These are phyloP conservation scores for Caenorhabditis imperialis DNA, from an alignment of 2,888 invertebrate genomes.

Conservation along the genomic window DNA sequence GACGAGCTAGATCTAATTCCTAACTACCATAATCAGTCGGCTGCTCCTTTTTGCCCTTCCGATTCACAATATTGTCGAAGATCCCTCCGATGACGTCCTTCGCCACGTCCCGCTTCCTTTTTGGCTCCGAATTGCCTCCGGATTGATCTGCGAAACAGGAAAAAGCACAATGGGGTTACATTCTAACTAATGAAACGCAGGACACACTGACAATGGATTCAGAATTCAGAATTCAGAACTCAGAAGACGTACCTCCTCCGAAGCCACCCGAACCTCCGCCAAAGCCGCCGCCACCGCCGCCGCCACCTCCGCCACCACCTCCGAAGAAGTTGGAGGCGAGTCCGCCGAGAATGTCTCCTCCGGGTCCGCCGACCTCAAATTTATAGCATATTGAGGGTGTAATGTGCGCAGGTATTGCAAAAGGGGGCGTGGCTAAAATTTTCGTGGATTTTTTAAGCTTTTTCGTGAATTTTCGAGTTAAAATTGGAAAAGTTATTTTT, in stretches of 20 bases:
- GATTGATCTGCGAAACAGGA: too few species aligned
- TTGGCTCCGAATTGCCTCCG: slow-evolving; percentile 19
- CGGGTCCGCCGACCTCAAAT: slow-evolving; percentile 67
- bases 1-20: not conserved
- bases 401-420: too few species aligned
- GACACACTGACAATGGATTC: slow-evolving; percentile 34
- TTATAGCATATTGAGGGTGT: too few species aligned
- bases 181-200: not conserved
- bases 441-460: too few species aligned
- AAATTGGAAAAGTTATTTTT: too few species aligned
- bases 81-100: slow-evolving; percentile 63
- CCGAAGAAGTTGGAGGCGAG: slow-evolving; percentile 72
- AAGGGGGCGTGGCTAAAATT: too few species aligned
- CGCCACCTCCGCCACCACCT: slow-evolving; percentile 66
- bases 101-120: slow-evolving; percentile 63
- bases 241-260: slow-evolving; percentile 38
- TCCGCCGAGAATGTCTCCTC: slow-evolving; percentile 72
- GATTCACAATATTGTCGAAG: slow-evolving; percentile 49
- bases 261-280: slow-evolving; percentile 64
- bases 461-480: too few species aligned
- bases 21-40: slow-evolving; percentile 36
- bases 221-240: not conserved
- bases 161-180: not conserved
- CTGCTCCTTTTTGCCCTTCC: slow-evolving; percentile 41
- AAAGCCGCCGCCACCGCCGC: slow-evolving; percentile 57